Evolutionary conservation across 2,888 invertebrate species (phyloP).

Genomic region (Acanthosepion pharaonis): DNA sequence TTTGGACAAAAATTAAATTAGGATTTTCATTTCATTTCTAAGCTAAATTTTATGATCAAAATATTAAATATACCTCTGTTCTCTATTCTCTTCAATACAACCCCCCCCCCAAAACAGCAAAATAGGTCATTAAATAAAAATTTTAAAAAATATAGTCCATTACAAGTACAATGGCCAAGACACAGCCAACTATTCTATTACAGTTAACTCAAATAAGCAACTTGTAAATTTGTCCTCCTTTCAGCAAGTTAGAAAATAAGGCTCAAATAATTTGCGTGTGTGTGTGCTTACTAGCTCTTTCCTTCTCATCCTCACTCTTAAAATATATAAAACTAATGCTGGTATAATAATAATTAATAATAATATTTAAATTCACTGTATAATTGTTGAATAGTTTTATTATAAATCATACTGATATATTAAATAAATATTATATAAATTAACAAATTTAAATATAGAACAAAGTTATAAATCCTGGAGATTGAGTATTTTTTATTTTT

Average conservation of each 20-base stretch:
- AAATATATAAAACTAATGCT: neutral
- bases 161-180: neutral
- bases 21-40: neutral
- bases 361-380: too few species aligned
- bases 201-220: slow-evolving; percentile 1
- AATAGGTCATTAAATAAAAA: neutral
- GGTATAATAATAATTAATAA: too few species aligned
- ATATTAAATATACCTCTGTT: neutral
- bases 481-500: neutral
- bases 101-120: too few species aligned
- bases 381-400: too few species aligned
- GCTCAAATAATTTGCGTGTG: neutral
- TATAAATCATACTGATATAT: too few species aligned
- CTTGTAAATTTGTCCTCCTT: neutral
- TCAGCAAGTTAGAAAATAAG: neutral
- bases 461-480: neutral
- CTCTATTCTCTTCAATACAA: neutral
- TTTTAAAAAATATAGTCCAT: neutral
- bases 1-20: neutral
- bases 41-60: neutral
- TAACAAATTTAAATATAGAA: neutral
- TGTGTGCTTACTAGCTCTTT: neutral
- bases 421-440: too few species aligned
- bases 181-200: neutral
- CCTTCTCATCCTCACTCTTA: neutral